Percentiles rank a stretch among this genome's conserved stretches.
Conservation (phyloP, 2,888 invertebrate species). For the Tetanocera ferruginea region DNA sequence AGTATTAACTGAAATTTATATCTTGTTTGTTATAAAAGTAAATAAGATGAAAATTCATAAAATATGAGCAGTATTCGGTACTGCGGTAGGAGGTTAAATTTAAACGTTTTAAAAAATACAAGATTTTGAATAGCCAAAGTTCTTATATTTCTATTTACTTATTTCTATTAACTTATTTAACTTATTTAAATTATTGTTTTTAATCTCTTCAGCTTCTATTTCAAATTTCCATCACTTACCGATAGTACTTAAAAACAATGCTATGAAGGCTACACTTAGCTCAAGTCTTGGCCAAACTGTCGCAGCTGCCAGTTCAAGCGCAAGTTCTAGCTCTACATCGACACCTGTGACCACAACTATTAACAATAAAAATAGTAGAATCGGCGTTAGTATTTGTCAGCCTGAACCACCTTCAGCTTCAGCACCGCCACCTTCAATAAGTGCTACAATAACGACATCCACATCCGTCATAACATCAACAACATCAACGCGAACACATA, state of each 20-base stretch:
- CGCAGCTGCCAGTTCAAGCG: constrained; percentile 45
- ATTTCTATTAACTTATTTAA: too few species aligned
- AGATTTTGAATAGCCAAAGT: too few species aligned
- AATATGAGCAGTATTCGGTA: constrained; percentile 26
- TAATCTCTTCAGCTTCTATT: not conserved
- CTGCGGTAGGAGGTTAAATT: not conserved
- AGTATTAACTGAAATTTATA: constrained; percentile 63
- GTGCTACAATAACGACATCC: constrained; percentile 45
- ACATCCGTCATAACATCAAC: constrained; percentile 24
- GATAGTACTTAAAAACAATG: constrained; percentile 45
- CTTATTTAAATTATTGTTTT: not conserved
- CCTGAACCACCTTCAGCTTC: constrained; percentile 32
- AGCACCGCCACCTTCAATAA: constrained; percentile 47
- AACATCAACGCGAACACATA: constrained; percentile 37
- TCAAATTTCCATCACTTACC: not conserved
- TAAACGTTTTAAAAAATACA: not conserved
- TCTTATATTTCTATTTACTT: too few species aligned
- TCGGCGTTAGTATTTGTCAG: not conserved
- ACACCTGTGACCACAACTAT: constrained; percentile 32
- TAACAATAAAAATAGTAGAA: not conserved
- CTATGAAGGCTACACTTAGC: constrained; percentile 65
- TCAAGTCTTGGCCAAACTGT: constrained; percentile 46
- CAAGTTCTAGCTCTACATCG: constrained; percentile 44
- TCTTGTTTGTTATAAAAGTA: constrained; percentile 40
- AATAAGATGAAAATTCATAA: constrained; percentile 41